Conservation (phyloP, 2,797 vertebrate species). For the Cygnus olor region DNA sequence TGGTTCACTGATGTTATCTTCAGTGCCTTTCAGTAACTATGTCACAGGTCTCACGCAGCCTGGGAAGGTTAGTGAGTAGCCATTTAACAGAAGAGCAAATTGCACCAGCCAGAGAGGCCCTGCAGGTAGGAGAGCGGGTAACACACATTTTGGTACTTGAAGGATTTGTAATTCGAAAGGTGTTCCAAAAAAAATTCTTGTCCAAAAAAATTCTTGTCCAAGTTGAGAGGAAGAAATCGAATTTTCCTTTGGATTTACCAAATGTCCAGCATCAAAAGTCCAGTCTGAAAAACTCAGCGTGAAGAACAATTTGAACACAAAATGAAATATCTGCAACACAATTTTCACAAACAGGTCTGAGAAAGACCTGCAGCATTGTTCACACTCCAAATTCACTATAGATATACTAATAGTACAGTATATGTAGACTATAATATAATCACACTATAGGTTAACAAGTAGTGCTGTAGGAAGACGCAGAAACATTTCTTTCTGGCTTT, state of each 20-base stretch:
- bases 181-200: not conserved
- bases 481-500: not conserved
- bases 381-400: not conserved
- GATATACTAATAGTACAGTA: no score
- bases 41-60: not conserved
- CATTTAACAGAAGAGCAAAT: not conserved
- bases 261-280: not conserved
- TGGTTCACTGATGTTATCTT: not conserved
- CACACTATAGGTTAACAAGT: not conserved
- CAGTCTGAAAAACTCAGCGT: conserved; percentile 17
- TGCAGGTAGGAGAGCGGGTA: not conserved
- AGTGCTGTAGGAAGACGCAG: not conserved
- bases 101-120: not conserved
- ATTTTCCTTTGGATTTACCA: not conserved
- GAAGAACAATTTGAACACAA: not conserved
- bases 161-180: not conserved
- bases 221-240: not conserved
- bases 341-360: not conserved
- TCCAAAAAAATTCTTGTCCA: not conserved
- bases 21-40: not conserved
- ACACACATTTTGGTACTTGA: not conserved
- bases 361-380: not conserved
- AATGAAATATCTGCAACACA: not conserved
- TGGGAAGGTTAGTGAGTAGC: not conserved
- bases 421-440: no score